Conservation (phyloP, 2,797 vertebrate species). For the Poeciliopsis infans region DNA sequence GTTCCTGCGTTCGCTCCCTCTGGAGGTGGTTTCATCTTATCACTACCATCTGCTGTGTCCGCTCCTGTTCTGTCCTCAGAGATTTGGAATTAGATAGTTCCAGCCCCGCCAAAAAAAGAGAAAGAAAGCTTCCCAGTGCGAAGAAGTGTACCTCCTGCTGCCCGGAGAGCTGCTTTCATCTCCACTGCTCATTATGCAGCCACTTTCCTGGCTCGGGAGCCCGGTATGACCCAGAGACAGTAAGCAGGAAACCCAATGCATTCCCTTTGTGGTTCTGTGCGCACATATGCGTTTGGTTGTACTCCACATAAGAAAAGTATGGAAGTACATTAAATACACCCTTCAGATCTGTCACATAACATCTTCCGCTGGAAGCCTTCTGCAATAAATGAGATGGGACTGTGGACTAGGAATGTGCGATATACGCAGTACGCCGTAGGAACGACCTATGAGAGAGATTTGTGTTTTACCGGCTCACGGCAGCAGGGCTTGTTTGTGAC, state of each 20-base stretch:
- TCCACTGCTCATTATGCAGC: slow-evolving; percentile 61
- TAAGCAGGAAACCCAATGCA: slow-evolving; percentile 57
- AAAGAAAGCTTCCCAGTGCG: slow-evolving; percentile 56
- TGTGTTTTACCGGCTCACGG: too few species aligned
- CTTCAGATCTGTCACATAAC: too few species aligned
- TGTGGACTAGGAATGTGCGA: too few species aligned
- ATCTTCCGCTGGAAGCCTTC: too few species aligned
- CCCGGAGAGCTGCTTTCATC: slow-evolving; percentile 68
- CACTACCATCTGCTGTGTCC: slow-evolving; percentile 70
- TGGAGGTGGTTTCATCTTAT: slow-evolving; percentile 62
- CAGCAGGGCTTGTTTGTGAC: too few species aligned
- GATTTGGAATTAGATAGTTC: slow-evolving; percentile 4
- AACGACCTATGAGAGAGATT: too few species aligned
- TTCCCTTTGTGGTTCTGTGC: slow-evolving; percentile 33
- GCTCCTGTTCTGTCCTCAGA: slow-evolving; percentile 63
- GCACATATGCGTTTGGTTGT: background rate
- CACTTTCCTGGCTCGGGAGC: slow-evolving; percentile 38
- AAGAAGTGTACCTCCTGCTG: slow-evolving; percentile 64
- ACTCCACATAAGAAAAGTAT: background rate
- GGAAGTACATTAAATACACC: background rate
- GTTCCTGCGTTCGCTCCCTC: slow-evolving; percentile 38
- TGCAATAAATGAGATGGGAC: too few species aligned
- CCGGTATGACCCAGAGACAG: slow-evolving; percentile 60
- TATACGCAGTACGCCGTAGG: too few species aligned
- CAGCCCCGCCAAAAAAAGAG: slow-evolving; percentile 20